Evolutionary conservation across 2,888 invertebrate genomes (phyloP), one percentile per base, ranked within the genome.

Genomic region (Leucoptera coffeella): DNA sequence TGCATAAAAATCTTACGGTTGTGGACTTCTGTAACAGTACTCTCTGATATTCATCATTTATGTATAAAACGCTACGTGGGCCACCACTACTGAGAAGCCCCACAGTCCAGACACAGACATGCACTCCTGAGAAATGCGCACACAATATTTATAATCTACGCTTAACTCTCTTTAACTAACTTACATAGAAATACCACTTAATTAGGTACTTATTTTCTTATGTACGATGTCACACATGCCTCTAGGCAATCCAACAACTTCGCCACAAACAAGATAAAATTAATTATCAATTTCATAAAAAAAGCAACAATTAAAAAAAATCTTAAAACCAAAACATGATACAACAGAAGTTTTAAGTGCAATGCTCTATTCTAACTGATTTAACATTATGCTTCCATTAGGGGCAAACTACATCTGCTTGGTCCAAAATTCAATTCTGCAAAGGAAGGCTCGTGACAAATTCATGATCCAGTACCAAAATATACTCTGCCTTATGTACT

Each of bases 11-110:
- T 34, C 34, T 34, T 34, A 34, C 33, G 33, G 30, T 61, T 65
- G 65, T 67, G 69, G 65, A 69, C 67, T 65, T 57, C 64, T 62
- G 64, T 29, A 15, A 64, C 65, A 64, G 61, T 64, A 59, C 52
- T 62, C 55, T 56, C 49, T 61, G 62, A 61, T 61, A 64, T 61
- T 43, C 41, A 12, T 15, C 23, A 34, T 31, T 50, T 59, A 60
- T 57, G 62, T 64, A 65, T 64, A 64, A 67, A 67, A 67, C 47
- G 55, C 59, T 65, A 61, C 9, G 59, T n/a, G n/a, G n/a, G n/a
- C n/a, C n/a, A n/a, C n/a, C n/a, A n/a, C n/a, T n/a, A n/a, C n/a
- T n/a, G n/a, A n/a, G n/a, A n/a, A n/a, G n/a, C n/a, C n/a, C n/a
- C n/a, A n/a, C n/a, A n/a, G n/a, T n/a, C n/a, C n/a, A n/a, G n/a